Evolutionary conservation across 2,113 vertebrate genomes (phyloP).

Genomic region (Burhinus bistriatus): DNA sequence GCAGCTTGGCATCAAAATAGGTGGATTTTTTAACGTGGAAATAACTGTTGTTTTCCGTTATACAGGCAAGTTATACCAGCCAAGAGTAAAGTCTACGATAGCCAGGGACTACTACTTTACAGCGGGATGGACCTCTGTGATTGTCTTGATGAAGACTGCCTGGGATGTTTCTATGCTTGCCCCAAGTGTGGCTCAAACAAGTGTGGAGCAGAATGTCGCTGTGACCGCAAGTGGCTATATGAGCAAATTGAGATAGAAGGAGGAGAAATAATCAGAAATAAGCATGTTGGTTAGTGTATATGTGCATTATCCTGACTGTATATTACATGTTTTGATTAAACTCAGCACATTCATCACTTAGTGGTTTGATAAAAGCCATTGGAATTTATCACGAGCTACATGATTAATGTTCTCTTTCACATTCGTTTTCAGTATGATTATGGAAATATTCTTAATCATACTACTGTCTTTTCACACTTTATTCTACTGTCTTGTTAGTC

Average conservation of each 20-base stretch:
- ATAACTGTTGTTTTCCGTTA: neutral
- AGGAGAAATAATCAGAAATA: constrained; percentile 92
- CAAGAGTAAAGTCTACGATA: constrained; percentile 93
- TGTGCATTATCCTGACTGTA: accelerated
- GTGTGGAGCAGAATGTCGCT: constrained; percentile 92
- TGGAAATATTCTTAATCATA: neutral
- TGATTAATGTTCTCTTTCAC: neutral
- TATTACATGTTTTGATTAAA: neutral
- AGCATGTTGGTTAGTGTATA: constrained; percentile 75
- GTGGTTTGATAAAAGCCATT: neutral
- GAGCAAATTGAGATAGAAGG: constrained; percentile 98
- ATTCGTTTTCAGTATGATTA: neutral
- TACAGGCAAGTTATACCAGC: constrained; percentile 81
- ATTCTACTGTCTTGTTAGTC: neutral
- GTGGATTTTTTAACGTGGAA: neutral
- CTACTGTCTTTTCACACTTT: neutral
- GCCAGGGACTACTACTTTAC: constrained; percentile 86
- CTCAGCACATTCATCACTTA: neutral
- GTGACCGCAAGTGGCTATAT: constrained; percentile 97
- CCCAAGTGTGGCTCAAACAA: constrained; percentile 88
- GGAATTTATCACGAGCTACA: neutral
- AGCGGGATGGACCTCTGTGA: constrained; percentile 92
- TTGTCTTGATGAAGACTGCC: constrained; percentile 91
- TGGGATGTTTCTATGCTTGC: constrained; percentile 96
- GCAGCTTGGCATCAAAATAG: neutral